phyloP scores from a whole-genome alignment of 23 tunicate genomes.

The Ciona savignyi region DNA sequence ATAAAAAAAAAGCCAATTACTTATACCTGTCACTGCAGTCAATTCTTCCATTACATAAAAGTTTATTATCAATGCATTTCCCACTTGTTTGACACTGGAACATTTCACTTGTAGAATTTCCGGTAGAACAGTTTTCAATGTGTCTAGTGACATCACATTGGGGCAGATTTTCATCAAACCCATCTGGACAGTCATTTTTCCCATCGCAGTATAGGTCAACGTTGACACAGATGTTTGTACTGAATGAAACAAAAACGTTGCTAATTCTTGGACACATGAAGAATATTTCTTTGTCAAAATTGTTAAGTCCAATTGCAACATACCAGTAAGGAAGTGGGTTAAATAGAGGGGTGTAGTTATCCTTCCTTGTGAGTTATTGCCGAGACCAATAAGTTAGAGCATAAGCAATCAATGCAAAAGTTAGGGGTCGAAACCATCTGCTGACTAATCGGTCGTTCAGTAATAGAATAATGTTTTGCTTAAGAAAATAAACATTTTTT shows the following conservation, averaged over 20 bases:
- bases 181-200: constrained; percentile 51
- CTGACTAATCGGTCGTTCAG: no score
- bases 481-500: no score
- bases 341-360: no score
- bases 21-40: constrained; percentile 83
- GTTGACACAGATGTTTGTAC: constrained; percentile 34
- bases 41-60: constrained; percentile 66
- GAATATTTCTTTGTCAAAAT: no score
- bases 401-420: no score
- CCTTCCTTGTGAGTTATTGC: no score
- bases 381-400: no score
- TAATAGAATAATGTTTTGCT: no score
- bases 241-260: constrained; percentile 3
- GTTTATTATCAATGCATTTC: constrained; percentile 17
- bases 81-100: constrained; percentile 25
- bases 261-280: no score
- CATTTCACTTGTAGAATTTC: not conserved
- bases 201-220: constrained; percentile 54
- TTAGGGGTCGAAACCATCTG: no score
- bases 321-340: no score
- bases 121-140: not conserved
- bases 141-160: constrained; percentile 6
- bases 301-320: no score
- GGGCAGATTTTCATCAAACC: constrained; percentile 49
- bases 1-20: constrained; percentile 2